Conservation (phyloP, 2,113 vertebrate species). For the Pan paniscus region DNA sequence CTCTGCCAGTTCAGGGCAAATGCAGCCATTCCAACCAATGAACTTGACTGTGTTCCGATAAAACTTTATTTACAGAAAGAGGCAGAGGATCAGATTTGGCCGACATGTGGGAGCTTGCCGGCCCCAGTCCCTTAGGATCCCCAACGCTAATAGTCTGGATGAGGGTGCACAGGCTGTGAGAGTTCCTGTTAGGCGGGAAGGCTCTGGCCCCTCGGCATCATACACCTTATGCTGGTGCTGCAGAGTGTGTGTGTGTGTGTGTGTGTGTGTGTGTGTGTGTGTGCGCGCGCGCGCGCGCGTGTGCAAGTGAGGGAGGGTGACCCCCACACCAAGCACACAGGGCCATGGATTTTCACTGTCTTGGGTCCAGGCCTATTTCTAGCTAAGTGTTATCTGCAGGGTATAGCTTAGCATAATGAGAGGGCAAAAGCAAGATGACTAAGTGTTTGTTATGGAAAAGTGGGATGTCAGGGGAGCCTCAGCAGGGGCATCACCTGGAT, state of each 20-base stretch:
- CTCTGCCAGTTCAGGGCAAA: fast-evolving
- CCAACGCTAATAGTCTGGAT: fast-evolving
- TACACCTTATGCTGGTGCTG: fast-evolving
- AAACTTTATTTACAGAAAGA: neutral
- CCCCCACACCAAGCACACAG: fast-evolving
- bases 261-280: no score
- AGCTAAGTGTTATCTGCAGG: neutral
- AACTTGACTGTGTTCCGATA: neutral
- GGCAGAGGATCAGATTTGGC: neutral
- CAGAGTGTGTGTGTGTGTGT: no score
- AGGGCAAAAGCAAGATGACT: fast-evolving
- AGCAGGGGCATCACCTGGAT: fast-evolving
- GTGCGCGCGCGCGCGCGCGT: no score
- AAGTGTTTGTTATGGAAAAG: neutral
- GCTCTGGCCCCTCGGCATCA: neutral
- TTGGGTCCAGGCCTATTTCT: neutral
- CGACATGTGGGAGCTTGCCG: fast-evolving
- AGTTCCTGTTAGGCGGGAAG: no score
- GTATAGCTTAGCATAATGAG: neutral
- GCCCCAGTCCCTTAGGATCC: neutral
- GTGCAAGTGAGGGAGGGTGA: neutral
- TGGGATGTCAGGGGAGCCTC: fast-evolving
- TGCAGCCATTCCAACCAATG: fast-evolving
- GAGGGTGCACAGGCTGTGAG: fast-evolving
- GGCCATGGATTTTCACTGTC: fast-evolving